Conservation (phyloP, 2,888 invertebrate species). For the Cosmia pyralina region DNA sequence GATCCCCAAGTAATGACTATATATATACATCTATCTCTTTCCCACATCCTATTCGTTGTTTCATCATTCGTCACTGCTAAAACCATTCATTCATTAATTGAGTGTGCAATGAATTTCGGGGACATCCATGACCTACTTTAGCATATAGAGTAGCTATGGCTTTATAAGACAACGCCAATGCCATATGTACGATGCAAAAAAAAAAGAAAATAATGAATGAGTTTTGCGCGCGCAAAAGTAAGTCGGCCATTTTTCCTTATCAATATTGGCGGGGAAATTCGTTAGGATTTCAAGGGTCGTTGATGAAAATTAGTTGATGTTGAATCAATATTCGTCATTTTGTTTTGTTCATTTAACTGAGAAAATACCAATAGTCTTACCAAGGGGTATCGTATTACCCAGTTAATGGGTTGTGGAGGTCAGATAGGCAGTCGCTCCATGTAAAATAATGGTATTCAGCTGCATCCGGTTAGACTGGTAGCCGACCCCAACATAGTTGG, state of each 20-base stretch:
- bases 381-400: too few relatives aligned
- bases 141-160: conserved; percentile 57
- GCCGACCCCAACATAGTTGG: too few relatives aligned
- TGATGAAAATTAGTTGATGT: not conserved
- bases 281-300: conserved; percentile 5
- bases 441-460: too few relatives aligned
- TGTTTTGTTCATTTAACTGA: not conserved
- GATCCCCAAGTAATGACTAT: conserved; percentile 24
- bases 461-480: too few relatives aligned
- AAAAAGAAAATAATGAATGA: conserved; percentile 22
- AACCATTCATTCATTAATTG: conserved; percentile 76
- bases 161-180: conserved; percentile 51
- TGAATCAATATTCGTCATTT: not conserved
- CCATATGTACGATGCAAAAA: conserved; percentile 26
- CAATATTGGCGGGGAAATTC: conserved; percentile 17
- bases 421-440: too few relatives aligned
- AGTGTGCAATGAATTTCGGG: conserved; percentile 72
- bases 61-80: conserved; percentile 61
- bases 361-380: too few relatives aligned
- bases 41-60: conserved; percentile 41
- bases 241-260: conserved; percentile 10
- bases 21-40: conserved; percentile 50
- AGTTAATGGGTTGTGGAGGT: too few relatives aligned
- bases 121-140: conserved; percentile 77
- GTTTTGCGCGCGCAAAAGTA: conserved; percentile 18